phyloP scores from a whole-genome alignment of 2,888 invertebrate species.

The Perizoma flavofasciatum region DNA sequence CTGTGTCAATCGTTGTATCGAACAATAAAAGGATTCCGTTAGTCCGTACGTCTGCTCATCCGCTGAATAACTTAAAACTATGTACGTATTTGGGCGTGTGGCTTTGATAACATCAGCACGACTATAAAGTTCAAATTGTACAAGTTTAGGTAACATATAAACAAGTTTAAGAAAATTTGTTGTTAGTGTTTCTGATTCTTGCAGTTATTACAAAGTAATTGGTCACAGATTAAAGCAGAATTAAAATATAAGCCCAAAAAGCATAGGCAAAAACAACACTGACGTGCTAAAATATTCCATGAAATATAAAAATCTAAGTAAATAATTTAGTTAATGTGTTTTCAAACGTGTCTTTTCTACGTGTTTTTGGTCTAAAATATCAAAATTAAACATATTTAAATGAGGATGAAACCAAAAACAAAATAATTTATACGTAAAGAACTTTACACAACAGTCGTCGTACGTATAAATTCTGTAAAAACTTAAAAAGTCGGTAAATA shows the following conservation, averaged over 20 bases:
- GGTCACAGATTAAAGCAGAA: constrained; percentile 46
- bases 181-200: no score
- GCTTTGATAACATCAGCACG: constrained; percentile 10
- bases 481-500: no score
- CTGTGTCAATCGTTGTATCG: constrained; percentile 25
- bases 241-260: constrained; percentile 66
- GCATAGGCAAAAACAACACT: constrained; percentile 57
- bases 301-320: constrained; percentile 38
- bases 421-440: no score
- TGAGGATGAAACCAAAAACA: no score
- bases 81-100: constrained; percentile 6
- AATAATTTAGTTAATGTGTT: constrained; percentile 15
- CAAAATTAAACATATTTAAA: no score
- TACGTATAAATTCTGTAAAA: no score
- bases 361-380: no score
- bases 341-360: not conserved
- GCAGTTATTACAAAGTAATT: constrained; percentile 20
- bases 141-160: no score
- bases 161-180: no score
- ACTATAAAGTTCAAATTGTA: not conserved
- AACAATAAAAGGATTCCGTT: constrained; percentile 25
- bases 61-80: constrained; percentile 22
- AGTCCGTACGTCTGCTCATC: constrained; percentile 13
- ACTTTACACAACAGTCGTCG: no score
- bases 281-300: constrained; percentile 48